Base-by-base conservation (phyloP, 23 tunicate species). In the Halocynthia roretzi region DNA sequence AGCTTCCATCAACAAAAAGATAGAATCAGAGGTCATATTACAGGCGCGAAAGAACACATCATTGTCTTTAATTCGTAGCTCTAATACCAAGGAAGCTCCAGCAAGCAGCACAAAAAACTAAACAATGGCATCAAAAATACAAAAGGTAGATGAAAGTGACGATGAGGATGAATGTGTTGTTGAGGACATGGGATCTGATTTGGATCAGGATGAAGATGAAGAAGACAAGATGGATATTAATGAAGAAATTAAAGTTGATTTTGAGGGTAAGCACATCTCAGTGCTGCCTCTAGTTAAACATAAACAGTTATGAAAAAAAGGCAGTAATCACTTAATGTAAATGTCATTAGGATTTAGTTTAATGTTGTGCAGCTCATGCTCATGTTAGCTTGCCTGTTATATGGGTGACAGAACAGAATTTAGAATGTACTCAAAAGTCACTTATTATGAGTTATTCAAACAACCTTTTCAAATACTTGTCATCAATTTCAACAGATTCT, bases 31-130 rank as follows among this genome's bases (percentile, higher is more conserved):
- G 77, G 86, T 84, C 48, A 73, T 90, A 19, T 53, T 85, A 5
- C 85, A 85, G 67, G 97, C 97, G 4, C 90, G 90, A 14, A 90
- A 81, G 70, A 85, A 80, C 62, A 90, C 82, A 83, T 76, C 78
- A 62, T 56, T 90, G 19, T 31, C 44, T 31, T 0, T 31, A 31
- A 31, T 31, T 31, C 44, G 44, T 31, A 6, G 10, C 31, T 52
- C 31, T 7, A 66, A 51, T 9, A 53, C 17, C 67, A 67, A 52
- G n/a, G 64, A 15, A 15, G 31, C 55, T 9, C 9, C 56, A 50
- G 17, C 54, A 10, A 49, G 17, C 21, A 49, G 53, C 53, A 20
- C 76, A 71, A 44, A 71, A 21, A 21, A 67, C 2, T 31, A 31
- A 31, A 31, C 44, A 31, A 31, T 31, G 44, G 44, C 44, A 31